A percentile compares a stretch with the other conserved stretches of the same genome.
These are phyloP conservation scores for Rhabdomys dilectus DNA, from an alignment of 2,113 vertebrate genomes.

Conservation along the genomic window DNA sequence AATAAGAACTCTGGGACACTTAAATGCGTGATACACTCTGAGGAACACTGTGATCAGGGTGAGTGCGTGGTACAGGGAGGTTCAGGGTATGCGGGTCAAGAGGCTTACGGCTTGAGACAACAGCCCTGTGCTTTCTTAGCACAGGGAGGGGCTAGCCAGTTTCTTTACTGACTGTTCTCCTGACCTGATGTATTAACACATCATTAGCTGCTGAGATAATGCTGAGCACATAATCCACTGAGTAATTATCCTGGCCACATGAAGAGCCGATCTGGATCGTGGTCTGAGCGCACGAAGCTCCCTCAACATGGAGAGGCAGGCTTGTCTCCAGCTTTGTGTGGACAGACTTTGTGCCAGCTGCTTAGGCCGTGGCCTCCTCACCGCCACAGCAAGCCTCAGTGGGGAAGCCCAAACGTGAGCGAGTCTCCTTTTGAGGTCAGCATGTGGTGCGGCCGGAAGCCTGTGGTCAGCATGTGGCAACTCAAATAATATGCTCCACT, in stretches of 20 bases:
- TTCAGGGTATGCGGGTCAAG: not conserved
- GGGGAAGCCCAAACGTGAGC: slow-evolving; percentile 6
- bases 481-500: slow-evolving; percentile 50
- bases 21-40: not conserved
- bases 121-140: not conserved
- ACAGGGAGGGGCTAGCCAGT: not conserved
- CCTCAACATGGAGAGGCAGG: not conserved
- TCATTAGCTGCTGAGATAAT: slow-evolving; percentile 11
- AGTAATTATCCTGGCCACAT: not conserved
- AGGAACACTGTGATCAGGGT: not conserved
- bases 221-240: not conserved
- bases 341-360: not conserved
- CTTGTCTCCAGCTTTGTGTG: slow-evolving; percentile 16
- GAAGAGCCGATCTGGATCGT: not conserved
- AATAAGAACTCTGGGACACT: not conserved
- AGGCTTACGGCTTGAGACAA: not conserved
- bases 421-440: slow-evolving; percentile 65
- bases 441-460: slow-evolving; percentile 54
- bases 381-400: not conserved
- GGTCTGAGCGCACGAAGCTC: not conserved
- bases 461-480: slow-evolving; percentile 73
- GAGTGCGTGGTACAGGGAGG: not conserved
- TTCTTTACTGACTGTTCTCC: not conserved
- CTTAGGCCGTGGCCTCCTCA: not conserved
- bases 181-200: not conserved